Conservation (phyloP, 2,797 vertebrate genomes). For the Spinibarbus caldwelli region DNA sequence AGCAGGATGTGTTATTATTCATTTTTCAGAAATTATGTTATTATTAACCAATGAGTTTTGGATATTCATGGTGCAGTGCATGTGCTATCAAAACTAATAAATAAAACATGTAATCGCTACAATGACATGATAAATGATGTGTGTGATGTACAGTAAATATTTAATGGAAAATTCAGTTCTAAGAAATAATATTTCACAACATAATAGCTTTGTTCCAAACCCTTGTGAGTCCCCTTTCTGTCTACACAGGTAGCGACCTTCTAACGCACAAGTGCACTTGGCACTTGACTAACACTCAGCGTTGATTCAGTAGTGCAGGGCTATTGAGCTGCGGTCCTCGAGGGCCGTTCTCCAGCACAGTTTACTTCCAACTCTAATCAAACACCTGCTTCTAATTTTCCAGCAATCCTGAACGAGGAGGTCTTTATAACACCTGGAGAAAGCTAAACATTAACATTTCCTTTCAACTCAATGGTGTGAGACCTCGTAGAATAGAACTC, state of each 20-base stretch:
- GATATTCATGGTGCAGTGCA: too few species aligned
- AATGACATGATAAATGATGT: too few species aligned
- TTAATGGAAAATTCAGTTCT: background rate
- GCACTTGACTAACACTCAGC: background rate
- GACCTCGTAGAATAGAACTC: background rate
- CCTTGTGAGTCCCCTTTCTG: background rate
- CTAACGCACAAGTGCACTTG: background rate
- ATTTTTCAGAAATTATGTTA: too few species aligned
- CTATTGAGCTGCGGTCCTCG: background rate
- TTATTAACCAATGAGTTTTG: too few species aligned
- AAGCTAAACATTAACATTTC: background rate
- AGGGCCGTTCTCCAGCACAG: background rate
- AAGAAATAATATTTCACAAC: background rate
- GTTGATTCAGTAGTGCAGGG: background rate
- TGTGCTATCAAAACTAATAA: too few species aligned
- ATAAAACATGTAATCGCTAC: too few species aligned
- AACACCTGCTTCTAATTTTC: constrained; percentile 5
- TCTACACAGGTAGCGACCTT: background rate
- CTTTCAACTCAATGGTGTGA: background rate
- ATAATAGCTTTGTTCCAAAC: background rate
- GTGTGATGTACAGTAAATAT: background rate
- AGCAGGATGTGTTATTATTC: too few species aligned
- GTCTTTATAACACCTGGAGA: constrained; percentile 8
- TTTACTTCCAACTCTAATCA: background rate
- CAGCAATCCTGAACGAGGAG: background rate